A percentile compares a stretch with the other conserved stretches of the same genome.
These are phyloP conservation scores for Phoenicopterus ruber DNA, from an alignment of 2,113 vertebrate genomes.

Conservation along the genomic window DNA sequence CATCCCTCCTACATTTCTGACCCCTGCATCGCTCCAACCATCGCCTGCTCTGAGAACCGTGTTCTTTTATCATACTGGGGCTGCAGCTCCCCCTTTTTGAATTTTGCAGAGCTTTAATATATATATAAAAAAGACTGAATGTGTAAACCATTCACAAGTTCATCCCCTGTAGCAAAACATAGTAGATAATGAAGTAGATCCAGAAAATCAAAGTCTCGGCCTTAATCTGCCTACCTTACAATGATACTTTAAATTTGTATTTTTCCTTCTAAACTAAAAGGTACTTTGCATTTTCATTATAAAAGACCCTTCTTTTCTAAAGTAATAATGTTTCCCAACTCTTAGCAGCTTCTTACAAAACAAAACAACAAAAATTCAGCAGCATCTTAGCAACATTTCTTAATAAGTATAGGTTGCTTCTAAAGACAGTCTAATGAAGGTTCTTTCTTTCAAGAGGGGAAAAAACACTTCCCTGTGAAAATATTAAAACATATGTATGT, in stretches of 20 bases:
- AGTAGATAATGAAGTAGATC: not conserved
- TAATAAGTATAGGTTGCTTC: not conserved
- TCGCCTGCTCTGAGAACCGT: accelerated
- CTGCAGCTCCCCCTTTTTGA: not conserved
- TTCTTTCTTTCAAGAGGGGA: not conserved
- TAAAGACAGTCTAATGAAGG: not conserved
- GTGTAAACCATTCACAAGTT: not conserved
- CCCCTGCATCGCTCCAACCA: not conserved
- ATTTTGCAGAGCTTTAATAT: not conserved
- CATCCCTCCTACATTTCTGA: not conserved
- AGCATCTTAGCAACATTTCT: not conserved
- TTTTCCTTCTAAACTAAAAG: not conserved
- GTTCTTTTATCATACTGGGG: not conserved
- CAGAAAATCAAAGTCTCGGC: not conserved
- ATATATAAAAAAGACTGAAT: not conserved
- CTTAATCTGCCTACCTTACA: not conserved
- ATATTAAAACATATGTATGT: not conserved
- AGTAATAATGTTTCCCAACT: not conserved
- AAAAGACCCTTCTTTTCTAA: not conserved
- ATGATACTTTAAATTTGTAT: not conserved
- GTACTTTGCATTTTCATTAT: not conserved
- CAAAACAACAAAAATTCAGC: not conserved
- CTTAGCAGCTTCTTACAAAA: not conserved
- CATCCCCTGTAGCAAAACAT: not conserved
- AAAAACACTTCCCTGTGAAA: not conserved